Conservation (phyloP, 1,140 invertebrate genomes). For the Drosophila setifemur region DNA sequence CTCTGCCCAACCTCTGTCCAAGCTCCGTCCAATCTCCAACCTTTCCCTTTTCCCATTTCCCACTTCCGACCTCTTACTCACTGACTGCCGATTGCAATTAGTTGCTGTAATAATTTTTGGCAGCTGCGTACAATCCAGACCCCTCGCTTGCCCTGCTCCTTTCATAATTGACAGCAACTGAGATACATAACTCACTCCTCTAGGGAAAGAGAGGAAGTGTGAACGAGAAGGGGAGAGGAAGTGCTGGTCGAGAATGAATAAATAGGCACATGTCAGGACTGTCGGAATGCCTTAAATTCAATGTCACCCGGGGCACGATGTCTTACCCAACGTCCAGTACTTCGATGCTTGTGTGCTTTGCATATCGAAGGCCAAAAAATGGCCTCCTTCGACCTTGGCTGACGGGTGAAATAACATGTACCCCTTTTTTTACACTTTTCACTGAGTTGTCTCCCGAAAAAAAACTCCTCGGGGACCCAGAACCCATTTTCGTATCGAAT, state of each 20-base stretch:
- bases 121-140: slow-evolving; percentile 16
- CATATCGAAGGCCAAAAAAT: slow-evolving; percentile 9
- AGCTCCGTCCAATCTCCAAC: not conserved
- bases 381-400: slow-evolving; percentile 9
- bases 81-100: slow-evolving; percentile 55
- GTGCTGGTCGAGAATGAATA: slow-evolving; percentile 19
- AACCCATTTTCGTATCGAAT: slow-evolving; percentile 43
- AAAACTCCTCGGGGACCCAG: slow-evolving; percentile 14
- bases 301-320: slow-evolving; percentile 27
- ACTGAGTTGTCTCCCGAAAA: slow-evolving; percentile 7
- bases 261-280: slow-evolving; percentile 53
- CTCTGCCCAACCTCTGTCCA: too few relatives aligned
- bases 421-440: slow-evolving; percentile 51
- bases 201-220: not conserved
- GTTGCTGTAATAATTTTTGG: slow-evolving; percentile 52
- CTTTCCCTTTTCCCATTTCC: too few relatives aligned
- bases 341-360: slow-evolving; percentile 13
- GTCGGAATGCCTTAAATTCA: slow-evolving; percentile 60
- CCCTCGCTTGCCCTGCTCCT: not conserved
- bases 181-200: slow-evolving; percentile 6
- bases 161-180: slow-evolving; percentile 33
- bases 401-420: slow-evolving; percentile 24
- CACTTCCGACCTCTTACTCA: not conserved
- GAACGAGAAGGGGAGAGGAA: too few relatives aligned
- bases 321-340: slow-evolving; percentile 16